Evolutionary conservation across 2,888 invertebrate species (phyloP), one percentile per base, ranked within the genome.

Genomic region (Agrochola lychnidis): DNA sequence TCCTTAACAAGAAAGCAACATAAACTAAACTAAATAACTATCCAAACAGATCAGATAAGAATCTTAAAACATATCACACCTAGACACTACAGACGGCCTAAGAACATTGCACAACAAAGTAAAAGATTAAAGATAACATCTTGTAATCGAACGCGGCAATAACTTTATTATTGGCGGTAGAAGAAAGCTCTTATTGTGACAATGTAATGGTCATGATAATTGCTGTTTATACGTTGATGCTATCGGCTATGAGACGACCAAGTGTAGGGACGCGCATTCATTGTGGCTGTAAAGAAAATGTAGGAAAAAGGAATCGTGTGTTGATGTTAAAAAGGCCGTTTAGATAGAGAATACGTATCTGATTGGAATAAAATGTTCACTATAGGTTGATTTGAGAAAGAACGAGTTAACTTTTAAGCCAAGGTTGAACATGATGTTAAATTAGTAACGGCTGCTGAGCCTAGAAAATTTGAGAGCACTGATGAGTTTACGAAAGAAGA

Each of bases 161-260:
- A 80, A 78, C 62, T 80, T 80, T 84, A 84, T 85, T 66, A 77
- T 66, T 59, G 70, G 45, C 59, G 45, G 72, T 62, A 68, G 68
- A 78, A 73, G 78, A 76, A 73, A 73, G 73, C 42, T 70, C 75
- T 75, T 45, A 59, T 78, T 86, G 83, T 73, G 63, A 79, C 84
- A 77, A 66, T 87, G 87, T 84, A 79, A 84, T 73, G 73, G 19
- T 61, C 22, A 56, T 71, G 81, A 78, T 84, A 80, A 84, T 73
- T 84, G 70, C 57, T 74, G 59, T 74, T 77, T 76, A 72, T 75
- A 53, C 6, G 45, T 66, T n/a, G 59, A 59, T 45, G 30, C 59
- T 75, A 86, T 84, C 84, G 76, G 61, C 14, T 4, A 16, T 53
- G 7, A 56, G 42, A 16, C 30, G 75, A 36, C 22, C 36, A 7